These are phyloP conservation scores for Itoplectis maculator DNA, from an alignment of 2,888 invertebrate species.

Conservation along the genomic window DNA sequence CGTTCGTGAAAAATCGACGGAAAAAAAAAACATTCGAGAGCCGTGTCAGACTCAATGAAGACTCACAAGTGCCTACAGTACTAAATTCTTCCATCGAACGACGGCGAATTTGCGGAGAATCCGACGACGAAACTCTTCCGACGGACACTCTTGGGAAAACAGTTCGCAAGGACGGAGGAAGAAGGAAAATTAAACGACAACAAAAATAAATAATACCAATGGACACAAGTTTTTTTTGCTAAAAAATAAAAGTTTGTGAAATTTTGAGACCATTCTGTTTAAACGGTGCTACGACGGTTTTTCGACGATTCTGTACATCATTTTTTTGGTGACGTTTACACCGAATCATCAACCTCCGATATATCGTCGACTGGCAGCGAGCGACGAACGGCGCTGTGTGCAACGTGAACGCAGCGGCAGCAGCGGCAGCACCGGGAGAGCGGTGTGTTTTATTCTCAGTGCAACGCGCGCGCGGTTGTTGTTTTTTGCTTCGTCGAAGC, in stretches of 20 bases:
- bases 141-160: neutral
- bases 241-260: slow-evolving; percentile 16
- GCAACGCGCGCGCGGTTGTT: slow-evolving; percentile 1
- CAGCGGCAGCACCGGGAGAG: neutral
- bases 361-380: slow-evolving; percentile 28
- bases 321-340: slow-evolving; percentile 48
- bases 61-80: slow-evolving; percentile 81
- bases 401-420: no score
- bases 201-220: slow-evolving; percentile 1
- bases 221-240: slow-evolving; percentile 3
- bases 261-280: neutral
- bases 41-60: slow-evolving; percentile 61
- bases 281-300: slow-evolving; percentile 20
- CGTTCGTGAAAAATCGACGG: no score
- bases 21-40: no score
- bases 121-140: slow-evolving; percentile 44
- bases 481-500: neutral
- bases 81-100: slow-evolving; percentile 75
- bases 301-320: neutral
- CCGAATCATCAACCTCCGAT: slow-evolving; percentile 1
- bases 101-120: slow-evolving; percentile 51
- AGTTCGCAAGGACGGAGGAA: neutral
- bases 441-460: neutral
- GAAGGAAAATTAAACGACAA: slow-evolving; percentile 11
- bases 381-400: neutral